phyloP scores from a whole-genome alignment of 2,888 invertebrate species.

The Carcina quercana region DNA sequence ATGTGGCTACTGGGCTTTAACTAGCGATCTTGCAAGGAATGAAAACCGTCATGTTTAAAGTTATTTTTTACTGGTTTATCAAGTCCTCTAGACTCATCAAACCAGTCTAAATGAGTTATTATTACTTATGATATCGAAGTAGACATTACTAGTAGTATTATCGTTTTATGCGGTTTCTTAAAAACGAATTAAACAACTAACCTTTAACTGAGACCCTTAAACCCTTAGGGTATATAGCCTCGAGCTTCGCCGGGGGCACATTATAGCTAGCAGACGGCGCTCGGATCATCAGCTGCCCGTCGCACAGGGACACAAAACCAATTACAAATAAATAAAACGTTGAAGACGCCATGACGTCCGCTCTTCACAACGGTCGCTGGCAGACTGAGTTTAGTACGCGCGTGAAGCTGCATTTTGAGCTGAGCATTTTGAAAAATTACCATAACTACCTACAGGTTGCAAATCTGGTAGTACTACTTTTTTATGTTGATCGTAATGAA shows the following conservation, averaged over 20 bases:
- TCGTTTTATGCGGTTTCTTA: too few relatives aligned
- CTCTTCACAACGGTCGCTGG: constrained; percentile 17
- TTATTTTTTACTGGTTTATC: too few relatives aligned
- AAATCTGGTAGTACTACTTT: too few relatives aligned
- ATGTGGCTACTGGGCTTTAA: too few relatives aligned
- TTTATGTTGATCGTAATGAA: too few relatives aligned
- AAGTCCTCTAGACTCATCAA: too few relatives aligned
- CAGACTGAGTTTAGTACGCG: constrained; percentile 28
- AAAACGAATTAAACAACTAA: constrained; percentile 13
- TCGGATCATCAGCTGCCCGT: constrained; percentile 21
- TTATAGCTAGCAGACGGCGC: constrained; percentile 10
- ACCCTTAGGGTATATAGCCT: constrained; percentile 5
- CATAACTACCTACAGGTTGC: too few relatives aligned
- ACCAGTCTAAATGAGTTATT: too few relatives aligned
- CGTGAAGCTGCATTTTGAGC: constrained; percentile 18
- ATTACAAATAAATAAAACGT: constrained; percentile 21
- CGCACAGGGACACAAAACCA: constrained; percentile 21
- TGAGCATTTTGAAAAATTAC: constrained; percentile 19
- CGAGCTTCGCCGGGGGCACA: constrained; percentile 2
- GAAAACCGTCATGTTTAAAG: too few relatives aligned
- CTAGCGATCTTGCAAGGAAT: too few relatives aligned
- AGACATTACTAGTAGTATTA: too few relatives aligned
- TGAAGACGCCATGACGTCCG: constrained; percentile 33
- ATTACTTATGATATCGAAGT: too few relatives aligned
- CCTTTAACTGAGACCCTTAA: constrained; percentile 20